Base-by-base conservation (phyloP, 2,888 invertebrate species). In the Vannuccia rotundouncinata region DNA sequence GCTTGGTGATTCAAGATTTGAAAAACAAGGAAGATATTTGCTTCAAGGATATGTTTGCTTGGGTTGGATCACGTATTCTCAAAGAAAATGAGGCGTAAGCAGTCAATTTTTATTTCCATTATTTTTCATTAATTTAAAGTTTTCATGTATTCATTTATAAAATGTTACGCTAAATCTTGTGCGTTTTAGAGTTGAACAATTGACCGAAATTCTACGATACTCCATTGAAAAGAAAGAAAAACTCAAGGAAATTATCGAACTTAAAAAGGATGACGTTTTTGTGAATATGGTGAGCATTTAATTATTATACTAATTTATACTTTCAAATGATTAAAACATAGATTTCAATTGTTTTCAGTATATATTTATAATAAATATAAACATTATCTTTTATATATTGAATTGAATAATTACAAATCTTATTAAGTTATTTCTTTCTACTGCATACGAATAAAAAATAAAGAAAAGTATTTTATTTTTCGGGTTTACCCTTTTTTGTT, bases 1-100 rank as follows among this genome's bases (percentile, higher is more conserved):
- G 83, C 78, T 83, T 82, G 17, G 83, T 87, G 0, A 81, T 87
- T 45, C 85, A 85, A 79, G 85, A 86, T 28, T 83, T 88, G 22
- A 87, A 86, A 82, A 80, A 79, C 75, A 86, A 86, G 81, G 86
- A 84, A 30, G 87, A 87, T 29, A 83, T 84, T 30, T 84, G 85
- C 0, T 87, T 85, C 81, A 86, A 86, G 79, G 86, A 86, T 79
- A 86, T 88, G 86, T 84, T 85, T 83, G 88, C 87, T 82, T 87
- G 87, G 87, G 84, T 88, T 0, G 88, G 88, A 17, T 86, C 87
- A 0, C 83, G 87, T 73, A 87, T 86, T 84, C 85, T 87, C 10
- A 86, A 86, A 80, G 87, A 88, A 82, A 88, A 87, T 85, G 85
- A 87, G 81, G 86, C 86, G 87, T 87, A 79, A 75, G 79, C 25